These are phyloP conservation scores for Callithrix jacchus DNA, from an alignment of 2,113 vertebrate genomes.

Conservation along the genomic window DNA sequence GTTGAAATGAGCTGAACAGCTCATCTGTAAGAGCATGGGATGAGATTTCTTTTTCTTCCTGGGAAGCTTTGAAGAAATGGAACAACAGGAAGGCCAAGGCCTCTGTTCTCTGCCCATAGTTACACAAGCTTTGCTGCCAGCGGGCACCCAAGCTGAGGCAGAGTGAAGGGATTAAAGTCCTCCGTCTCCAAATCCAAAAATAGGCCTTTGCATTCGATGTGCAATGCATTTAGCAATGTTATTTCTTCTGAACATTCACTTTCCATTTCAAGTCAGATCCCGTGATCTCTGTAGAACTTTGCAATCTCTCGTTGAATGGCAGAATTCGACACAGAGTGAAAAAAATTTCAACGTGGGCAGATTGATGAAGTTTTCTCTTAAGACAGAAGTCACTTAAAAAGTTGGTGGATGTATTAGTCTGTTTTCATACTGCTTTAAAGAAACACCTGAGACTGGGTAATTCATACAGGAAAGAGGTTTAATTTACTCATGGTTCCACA, in stretches of 20 bases:
- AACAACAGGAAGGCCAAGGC: not conserved
- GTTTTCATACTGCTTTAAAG: too few species aligned
- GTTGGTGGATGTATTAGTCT: too few species aligned
- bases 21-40: not conserved
- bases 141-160: not conserved
- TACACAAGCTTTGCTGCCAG: not conserved
- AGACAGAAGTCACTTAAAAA: not conserved
- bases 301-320: not conserved
- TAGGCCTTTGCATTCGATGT: not conserved
- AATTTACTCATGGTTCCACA: too few species aligned
- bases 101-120: not conserved
- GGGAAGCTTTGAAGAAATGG: conserved; percentile 33
- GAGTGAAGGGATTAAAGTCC: not conserved
- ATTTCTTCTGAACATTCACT: conserved; percentile 31
- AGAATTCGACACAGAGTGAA: not conserved
- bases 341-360: not conserved
- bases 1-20: not conserved
- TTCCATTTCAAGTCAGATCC: not conserved
- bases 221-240: not conserved
- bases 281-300: not conserved
- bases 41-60: not conserved
- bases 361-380: not conserved
- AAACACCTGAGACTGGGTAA: too few species aligned
- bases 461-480: too few species aligned
- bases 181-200: not conserved